Conservation (phyloP, 2,113 vertebrate species). For the Cisticola juncidis region DNA sequence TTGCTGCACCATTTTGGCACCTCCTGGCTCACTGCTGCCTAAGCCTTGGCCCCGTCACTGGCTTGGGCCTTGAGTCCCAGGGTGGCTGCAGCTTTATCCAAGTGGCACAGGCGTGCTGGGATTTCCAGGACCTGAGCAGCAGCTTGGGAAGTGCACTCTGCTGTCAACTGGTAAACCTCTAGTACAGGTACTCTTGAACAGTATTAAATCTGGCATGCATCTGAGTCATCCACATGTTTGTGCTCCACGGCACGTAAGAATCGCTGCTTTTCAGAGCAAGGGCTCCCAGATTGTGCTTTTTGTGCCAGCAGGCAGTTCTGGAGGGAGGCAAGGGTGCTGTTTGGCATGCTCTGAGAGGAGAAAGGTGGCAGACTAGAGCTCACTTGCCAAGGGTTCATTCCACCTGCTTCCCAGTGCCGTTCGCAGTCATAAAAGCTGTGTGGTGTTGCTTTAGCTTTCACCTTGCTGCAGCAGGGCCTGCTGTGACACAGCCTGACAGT, state of each 20-base stretch:
- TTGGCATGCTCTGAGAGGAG: not conserved
- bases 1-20: not conserved
- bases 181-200: not conserved
- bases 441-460: not conserved
- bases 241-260: not conserved
- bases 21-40: not conserved
- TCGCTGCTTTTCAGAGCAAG: not conserved
- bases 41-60: not conserved
- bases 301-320: not conserved
- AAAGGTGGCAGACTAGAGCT: slow-evolving; percentile 59
- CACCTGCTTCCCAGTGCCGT: slow-evolving; percentile 19
- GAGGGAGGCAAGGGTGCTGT: not conserved
- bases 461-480: not conserved
- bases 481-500: not conserved
- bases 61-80: not conserved
- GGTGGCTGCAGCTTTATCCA: not conserved
- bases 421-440: not conserved
- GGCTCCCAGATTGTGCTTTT: not conserved
- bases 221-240: not conserved
- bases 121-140: not conserved
- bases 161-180: not conserved
- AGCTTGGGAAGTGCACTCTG: not conserved
- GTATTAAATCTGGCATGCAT: not conserved
- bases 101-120: not conserved
- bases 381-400: slow-evolving; percentile 8